Evolutionary conservation across 2,113 vertebrate genomes (phyloP), one percentile per base, ranked within the genome.

Genomic region (Podiceps cristatus): DNA sequence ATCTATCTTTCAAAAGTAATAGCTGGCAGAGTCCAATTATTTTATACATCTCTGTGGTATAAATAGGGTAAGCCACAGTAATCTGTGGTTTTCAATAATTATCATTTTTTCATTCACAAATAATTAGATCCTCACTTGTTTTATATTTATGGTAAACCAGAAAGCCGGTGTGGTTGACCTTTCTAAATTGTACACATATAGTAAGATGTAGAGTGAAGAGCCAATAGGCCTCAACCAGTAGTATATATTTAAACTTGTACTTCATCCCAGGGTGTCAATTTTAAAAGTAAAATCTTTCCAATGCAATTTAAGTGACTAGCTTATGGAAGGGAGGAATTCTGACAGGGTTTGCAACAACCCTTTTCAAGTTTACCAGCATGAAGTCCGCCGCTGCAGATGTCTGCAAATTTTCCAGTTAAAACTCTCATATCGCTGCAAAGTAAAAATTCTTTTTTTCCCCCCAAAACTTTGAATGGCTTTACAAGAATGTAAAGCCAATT

Each of bases 81-180:
- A 63, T 63, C 84, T 80, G 67, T 97, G 90, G 93, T 75, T 96
- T 93, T 84, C 74, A 84, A 79, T 96, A 97, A 97, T 96, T 97
- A 93, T 89, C 88, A 89, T 84, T 79, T 90, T 96, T 98, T 96
- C 90, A 97, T 96, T 98, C 84, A 95, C 93, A 96, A 96, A 98
- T 96, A 95, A 86, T 88, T 77, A 86, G 75, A 82, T 97, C 80
- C 79, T 97, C 86, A 40, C 77, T 80, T 89, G 74, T 96, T 98
- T 94, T 78, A 93, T 97, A 92, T 95, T 97, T 97, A 92, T 96
- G 97, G 95, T 89, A 88, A 89, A 86, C 53, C 97, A 95, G 80
- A 95, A 84, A 86, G 76, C 72, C 0, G 15, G 33, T 78, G 91
- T 93, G 86, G 95, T 95, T 96, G 92, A 94, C 89, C 84, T 97